Conservation (phyloP, 2,888 invertebrate species). For the Cheilosia pagana region DNA sequence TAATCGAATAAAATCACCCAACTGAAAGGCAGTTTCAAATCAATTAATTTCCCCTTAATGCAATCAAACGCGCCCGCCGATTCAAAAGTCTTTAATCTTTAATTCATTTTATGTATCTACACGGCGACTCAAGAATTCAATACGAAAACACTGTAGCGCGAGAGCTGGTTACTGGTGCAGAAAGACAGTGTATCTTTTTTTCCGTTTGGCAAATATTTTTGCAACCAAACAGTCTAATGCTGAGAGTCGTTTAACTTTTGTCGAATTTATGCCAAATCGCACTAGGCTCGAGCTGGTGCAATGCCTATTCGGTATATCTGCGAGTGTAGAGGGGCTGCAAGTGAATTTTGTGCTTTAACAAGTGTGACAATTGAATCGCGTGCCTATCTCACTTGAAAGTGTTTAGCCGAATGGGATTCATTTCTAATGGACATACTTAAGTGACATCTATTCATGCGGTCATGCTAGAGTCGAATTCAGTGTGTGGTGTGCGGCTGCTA, state of each 20-base stretch:
- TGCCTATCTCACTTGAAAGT: conserved; percentile 81
- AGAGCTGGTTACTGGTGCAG: conserved; percentile 12
- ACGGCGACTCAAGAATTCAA: neutral
- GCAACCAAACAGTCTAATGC: conserved; percentile 20
- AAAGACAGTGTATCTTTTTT: conserved; percentile 17
- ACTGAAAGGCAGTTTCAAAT: conserved; percentile 42
- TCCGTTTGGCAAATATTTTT: conserved; percentile 19
- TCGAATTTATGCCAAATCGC: conserved; percentile 41
- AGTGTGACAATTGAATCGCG: conserved; percentile 82
- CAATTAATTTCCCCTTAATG: conserved; percentile 33
- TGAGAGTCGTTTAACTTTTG: conserved; percentile 44
- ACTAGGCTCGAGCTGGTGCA: conserved; percentile 54
- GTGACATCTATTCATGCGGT: conserved; percentile 73
- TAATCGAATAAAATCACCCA: conserved; percentile 30
- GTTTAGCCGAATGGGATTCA: conserved; percentile 75
- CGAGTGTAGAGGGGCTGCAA: conserved; percentile 33
- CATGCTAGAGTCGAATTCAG: conserved; percentile 63
- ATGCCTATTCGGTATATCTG: conserved; percentile 11
- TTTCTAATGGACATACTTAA: conserved; percentile 73
- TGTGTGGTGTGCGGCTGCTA: conserved; percentile 25
- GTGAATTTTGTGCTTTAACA: conserved; percentile 41
- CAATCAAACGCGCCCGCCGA: conserved; percentile 34
- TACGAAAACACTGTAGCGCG: neutral
- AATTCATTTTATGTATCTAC: conserved; percentile 4
- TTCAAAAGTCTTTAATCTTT: neutral